Evolutionary conservation across 2,797 vertebrate genomes (phyloP).

Genomic region (Anguilla marmorata): DNA sequence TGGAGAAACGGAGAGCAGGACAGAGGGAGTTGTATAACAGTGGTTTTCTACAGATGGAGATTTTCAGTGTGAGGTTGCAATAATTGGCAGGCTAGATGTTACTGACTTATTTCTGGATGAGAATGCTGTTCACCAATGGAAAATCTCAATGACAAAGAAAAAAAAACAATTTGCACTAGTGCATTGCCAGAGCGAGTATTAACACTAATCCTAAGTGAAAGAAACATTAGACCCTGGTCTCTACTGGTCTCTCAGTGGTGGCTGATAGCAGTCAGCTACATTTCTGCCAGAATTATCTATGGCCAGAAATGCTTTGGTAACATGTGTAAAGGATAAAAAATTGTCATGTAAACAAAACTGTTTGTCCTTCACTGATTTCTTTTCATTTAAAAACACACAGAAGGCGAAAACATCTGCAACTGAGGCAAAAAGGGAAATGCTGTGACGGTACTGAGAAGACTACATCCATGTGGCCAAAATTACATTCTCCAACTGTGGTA

Average conservation of each 20-base stretch:
- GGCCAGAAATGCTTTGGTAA: not conserved
- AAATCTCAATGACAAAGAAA: not conserved
- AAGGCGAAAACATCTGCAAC: not conserved
- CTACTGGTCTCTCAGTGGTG: not conserved
- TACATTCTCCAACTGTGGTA: constrained; percentile 28
- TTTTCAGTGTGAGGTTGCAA: not conserved
- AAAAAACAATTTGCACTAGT: not conserved
- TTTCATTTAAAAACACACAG: not conserved
- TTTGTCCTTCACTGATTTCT: not conserved
- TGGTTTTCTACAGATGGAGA: not conserved
- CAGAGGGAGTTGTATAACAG: not conserved
- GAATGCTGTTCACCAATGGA: not conserved
- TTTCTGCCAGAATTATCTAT: not conserved
- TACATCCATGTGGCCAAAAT: constrained; percentile 18
- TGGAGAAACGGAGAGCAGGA: not conserved
- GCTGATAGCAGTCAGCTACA: not conserved
- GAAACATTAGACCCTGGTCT: not conserved
- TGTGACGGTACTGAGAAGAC: not conserved
- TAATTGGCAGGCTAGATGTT: not conserved
- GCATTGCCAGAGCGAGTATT: not conserved
- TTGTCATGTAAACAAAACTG: not conserved
- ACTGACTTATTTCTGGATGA: not conserved
- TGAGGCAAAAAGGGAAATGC: constrained; percentile 8
- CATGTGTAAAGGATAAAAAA: not conserved
- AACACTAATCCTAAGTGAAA: not conserved